phyloP scores from a whole-genome alignment of 2,888 invertebrate genomes.

The Gryllus longicercus region DNA sequence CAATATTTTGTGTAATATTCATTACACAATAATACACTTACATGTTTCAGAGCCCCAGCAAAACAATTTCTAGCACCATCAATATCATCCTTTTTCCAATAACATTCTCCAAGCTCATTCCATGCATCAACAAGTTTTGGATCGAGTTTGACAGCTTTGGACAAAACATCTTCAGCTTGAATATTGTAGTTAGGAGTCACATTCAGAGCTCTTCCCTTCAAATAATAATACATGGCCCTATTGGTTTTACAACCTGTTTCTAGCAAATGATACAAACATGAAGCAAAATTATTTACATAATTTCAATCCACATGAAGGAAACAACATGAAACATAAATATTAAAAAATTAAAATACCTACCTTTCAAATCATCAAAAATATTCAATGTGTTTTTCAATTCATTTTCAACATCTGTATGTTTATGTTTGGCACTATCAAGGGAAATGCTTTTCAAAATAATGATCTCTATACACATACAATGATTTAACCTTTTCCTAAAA shows the following conservation, averaged over 20 bases:
- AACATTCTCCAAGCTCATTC: slow-evolving; percentile 86
- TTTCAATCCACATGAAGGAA: not conserved
- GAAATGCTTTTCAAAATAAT: slow-evolving; percentile 73
- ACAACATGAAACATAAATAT: slow-evolving; percentile 22
- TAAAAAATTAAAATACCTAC: slow-evolving; percentile 45
- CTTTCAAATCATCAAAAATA: slow-evolving; percentile 64
- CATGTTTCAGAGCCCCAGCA: slow-evolving; percentile 69
- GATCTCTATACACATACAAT: slow-evolving; percentile 68
- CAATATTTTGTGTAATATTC: not conserved
- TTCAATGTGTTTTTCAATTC: slow-evolving; percentile 59
- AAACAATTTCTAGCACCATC: slow-evolving; percentile 80
- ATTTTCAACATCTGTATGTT: slow-evolving; percentile 60
- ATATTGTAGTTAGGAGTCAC: slow-evolving; percentile 63
- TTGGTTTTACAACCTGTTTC: slow-evolving; percentile 40
- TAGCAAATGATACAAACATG: not conserved
- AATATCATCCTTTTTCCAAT: slow-evolving; percentile 81
- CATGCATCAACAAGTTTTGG: slow-evolving; percentile 77
- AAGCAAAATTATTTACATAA: not conserved
- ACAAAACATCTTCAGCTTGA: slow-evolving; percentile 69
- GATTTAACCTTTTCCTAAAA: slow-evolving; percentile 64
- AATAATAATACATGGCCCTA: slow-evolving; percentile 61
- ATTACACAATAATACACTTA: slow-evolving; percentile 44
- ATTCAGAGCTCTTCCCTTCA: slow-evolving; percentile 73
- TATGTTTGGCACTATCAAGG: slow-evolving; percentile 64
- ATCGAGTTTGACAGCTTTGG: slow-evolving; percentile 80